A percentile compares a stretch with the other conserved stretches of the same genome.
Conservation (phyloP, 2,113 vertebrate genomes). For the Lagopus muta region DNA sequence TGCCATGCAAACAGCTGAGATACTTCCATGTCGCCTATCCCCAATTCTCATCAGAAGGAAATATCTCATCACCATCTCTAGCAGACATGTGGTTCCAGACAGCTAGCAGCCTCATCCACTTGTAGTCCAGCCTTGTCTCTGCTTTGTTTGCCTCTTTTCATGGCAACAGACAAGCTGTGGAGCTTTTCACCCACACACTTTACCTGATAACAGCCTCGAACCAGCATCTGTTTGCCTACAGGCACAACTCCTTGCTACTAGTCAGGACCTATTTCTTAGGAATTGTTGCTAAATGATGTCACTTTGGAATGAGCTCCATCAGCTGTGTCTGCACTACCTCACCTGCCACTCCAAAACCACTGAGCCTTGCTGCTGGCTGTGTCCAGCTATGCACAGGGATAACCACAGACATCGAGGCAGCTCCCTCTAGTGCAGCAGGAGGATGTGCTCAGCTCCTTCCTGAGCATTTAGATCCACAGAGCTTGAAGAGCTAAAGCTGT, state of each 20-base stretch:
- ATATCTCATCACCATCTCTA: neutral
- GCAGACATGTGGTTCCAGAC: neutral
- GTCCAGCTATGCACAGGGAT: accelerated
- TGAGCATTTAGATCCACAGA: neutral
- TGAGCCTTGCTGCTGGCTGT: neutral
- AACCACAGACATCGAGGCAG: neutral
- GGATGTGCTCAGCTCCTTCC: neutral
- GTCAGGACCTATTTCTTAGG: slow-evolving; percentile 58
- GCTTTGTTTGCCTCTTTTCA: slow-evolving; percentile 55
- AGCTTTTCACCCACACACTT: slow-evolving; percentile 35
- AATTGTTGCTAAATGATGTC: slow-evolving; percentile 63
- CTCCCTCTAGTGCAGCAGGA: neutral
- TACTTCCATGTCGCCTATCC: accelerated
- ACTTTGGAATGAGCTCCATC: slow-evolving; percentile 23
- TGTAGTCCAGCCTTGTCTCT: slow-evolving; percentile 11
- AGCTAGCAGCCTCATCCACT: neutral
- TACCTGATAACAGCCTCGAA: slow-evolving; percentile 52
- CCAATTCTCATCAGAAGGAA: neutral
- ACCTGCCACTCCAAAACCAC: neutral
- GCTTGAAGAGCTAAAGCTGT: neutral
- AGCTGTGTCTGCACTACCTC: neutral
- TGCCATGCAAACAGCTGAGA: neutral
- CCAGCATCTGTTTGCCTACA: slow-evolving; percentile 66
- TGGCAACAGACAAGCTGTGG: slow-evolving; percentile 44
- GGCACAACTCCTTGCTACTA: slow-evolving; percentile 31